Conservation (phyloP, 2,113 vertebrate species). For the Sclerurus mexicanus region DNA sequence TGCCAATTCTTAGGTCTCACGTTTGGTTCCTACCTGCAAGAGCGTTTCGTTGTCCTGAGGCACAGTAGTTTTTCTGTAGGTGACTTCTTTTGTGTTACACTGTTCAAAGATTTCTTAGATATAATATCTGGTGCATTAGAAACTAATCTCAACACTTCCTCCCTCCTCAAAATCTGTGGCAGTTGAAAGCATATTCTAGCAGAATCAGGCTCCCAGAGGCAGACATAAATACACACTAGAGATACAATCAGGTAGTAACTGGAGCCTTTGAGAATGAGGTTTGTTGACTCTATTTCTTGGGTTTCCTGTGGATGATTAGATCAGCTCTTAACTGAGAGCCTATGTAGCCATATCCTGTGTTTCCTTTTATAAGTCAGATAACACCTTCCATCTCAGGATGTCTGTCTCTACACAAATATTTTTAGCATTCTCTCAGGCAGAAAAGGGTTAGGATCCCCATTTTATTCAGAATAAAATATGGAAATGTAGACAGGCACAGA, state of each 20-base stretch:
- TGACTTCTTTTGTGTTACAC: not conserved
- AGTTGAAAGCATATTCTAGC: conserved; percentile 1
- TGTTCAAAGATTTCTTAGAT: not conserved
- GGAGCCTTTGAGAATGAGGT: conserved; percentile 27
- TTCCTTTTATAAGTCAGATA: conserved; percentile 33
- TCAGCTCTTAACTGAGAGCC: conserved; percentile 21
- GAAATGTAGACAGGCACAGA: not conserved
- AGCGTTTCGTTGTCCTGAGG: not conserved
- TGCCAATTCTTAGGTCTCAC: not conserved
- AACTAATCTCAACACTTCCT: not conserved
- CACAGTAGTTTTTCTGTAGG: not conserved
- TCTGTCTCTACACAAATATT: not conserved
- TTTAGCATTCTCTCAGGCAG: not conserved
- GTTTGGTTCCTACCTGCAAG: not conserved
- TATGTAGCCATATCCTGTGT: not conserved
- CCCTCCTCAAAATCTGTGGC: not conserved
- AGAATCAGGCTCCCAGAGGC: not conserved
- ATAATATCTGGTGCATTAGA: not conserved
- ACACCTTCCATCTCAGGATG: not conserved
- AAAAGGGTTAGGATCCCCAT: not conserved
- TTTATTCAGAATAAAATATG: not conserved
- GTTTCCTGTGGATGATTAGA: conserved; percentile 46
- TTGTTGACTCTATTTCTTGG: conserved; percentile 36
- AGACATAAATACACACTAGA: not conserved
- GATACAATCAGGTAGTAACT: conserved; percentile 11